Evolutionary conservation across 1,140 invertebrate species (phyloP).

Genomic region (Penaeus vannamei): DNA sequence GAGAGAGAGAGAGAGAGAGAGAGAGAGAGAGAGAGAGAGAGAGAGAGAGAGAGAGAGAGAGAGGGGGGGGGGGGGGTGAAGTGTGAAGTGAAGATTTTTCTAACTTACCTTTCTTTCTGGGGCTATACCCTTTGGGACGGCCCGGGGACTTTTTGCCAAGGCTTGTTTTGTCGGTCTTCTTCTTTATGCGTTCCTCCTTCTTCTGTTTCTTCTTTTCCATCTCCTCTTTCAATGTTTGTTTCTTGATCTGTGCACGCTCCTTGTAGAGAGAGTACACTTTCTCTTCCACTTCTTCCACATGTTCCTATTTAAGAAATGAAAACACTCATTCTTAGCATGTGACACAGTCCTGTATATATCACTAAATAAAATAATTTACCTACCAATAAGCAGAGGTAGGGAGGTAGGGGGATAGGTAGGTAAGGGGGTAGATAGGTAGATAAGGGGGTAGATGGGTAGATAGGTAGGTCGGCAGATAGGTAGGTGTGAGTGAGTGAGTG

Average conservation of each 20-base stretch:
- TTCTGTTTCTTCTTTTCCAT: slow-evolving; percentile 43
- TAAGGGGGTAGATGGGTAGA: too few relatives aligned
- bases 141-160: slow-evolving; percentile 16
- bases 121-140: slow-evolving; percentile 47
- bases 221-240: slow-evolving; percentile 34
- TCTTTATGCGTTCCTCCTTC: slow-evolving; percentile 37
- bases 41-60: too few relatives aligned
- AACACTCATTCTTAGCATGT: too few relatives aligned
- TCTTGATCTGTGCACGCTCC: slow-evolving; percentile 42
- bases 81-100: not conserved
- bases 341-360: too few relatives aligned
- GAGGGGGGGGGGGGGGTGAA: not conserved
- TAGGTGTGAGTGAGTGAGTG: not conserved
- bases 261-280: slow-evolving; percentile 43
- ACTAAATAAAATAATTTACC: too few relatives aligned
- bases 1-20: not conserved
- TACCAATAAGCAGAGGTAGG: too few relatives aligned
- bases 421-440: too few relatives aligned
- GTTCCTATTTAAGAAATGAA: not conserved
- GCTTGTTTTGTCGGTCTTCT: slow-evolving; percentile 30
- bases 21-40: too few relatives aligned
- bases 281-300: slow-evolving; percentile 53
- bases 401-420: not conserved
- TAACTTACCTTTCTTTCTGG: slow-evolving; percentile 33
- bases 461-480: too few relatives aligned